Percentiles rank a stretch among this genome's conserved stretches.
Conservation (phyloP, 2,888 invertebrate genomes). For the Thumatha senex region DNA sequence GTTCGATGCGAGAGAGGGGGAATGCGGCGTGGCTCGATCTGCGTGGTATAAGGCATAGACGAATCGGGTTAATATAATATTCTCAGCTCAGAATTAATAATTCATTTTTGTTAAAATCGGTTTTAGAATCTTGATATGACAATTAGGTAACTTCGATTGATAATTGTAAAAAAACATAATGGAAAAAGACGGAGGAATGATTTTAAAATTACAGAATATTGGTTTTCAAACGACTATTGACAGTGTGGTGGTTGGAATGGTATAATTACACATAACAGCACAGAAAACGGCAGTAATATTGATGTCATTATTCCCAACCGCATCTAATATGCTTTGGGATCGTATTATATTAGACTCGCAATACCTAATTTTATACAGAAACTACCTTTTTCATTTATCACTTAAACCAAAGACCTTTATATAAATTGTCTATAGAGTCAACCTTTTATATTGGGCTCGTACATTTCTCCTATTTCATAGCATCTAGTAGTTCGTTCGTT, state of each 20-base stretch:
- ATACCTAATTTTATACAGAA: neutral
- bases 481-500: slow-evolving; percentile 38
- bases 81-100: neutral
- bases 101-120: neutral
- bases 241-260: too few species aligned
- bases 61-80: neutral
- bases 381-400: too few species aligned
- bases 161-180: too few species aligned
- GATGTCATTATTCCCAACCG: too few species aligned
- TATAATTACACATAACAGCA: too few species aligned
- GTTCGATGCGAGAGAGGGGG: slow-evolving; percentile 35
- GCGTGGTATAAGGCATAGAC: slow-evolving; percentile 20
- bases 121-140: neutral
- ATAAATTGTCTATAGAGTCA: slow-evolving; percentile 47
- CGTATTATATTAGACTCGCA: too few species aligned
- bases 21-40: slow-evolving; percentile 15
- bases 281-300: too few species aligned
- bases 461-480: slow-evolving; percentile 40
- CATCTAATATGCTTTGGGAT: too few species aligned
- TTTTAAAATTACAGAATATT: too few species aligned
- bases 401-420: slow-evolving; percentile 32
- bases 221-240: too few species aligned
- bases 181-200: too few species aligned
- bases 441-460: slow-evolving; percentile 44
- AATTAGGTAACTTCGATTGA: neutral